Evolutionary conservation across 2,797 vertebrate species (phyloP), one percentile per base, ranked within the genome.

Genomic region (Galago senegalensis): DNA sequence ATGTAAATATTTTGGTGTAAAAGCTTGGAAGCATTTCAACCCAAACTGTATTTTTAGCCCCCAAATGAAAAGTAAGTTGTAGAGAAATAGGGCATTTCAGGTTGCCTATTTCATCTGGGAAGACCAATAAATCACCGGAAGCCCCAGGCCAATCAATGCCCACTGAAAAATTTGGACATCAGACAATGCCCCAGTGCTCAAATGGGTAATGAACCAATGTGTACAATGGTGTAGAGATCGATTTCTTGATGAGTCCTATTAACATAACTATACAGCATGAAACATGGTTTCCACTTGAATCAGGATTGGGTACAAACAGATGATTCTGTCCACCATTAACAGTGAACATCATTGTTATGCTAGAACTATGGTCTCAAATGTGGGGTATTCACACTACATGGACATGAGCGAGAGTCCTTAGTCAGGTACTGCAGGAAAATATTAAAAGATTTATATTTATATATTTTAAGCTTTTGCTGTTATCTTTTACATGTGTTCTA

Each of bases 171-270:
- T 75, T 10, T 43, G 85, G 34, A 77, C 46, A 1, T 49, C 69
- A 80, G 83, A 83, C 63, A 61, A 67, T 76, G 61, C 13, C 69
- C 81, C 53, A 23, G n/a, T 88, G 60, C 34, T 81, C 53, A 27
- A 58, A 0, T 46, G 70, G 85, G 31, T 43, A 86, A 87, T 72
- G 93, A 94, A 49, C 43, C 73, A 67, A 87, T 91, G 63, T 77
- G 58, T 83, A 40, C 49, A 63, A 9, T 83, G 86, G 81, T 1
- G 56, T 83, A 34, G 9, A 63, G 46, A 79, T 94, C 0, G 1
- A 88, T 86, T 93, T 88, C 70, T 92, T 63, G 25, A 83, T 89
- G 53, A 89, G 73, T 77, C 31, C 23, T 53, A 76, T 97, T 96
- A 93, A n/a, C 83, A 92, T 87, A 89, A 40, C n/a, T 14, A 21